Evolutionary conservation across 2,888 invertebrate species (phyloP).

Genomic region (Agapostemon virescens): DNA sequence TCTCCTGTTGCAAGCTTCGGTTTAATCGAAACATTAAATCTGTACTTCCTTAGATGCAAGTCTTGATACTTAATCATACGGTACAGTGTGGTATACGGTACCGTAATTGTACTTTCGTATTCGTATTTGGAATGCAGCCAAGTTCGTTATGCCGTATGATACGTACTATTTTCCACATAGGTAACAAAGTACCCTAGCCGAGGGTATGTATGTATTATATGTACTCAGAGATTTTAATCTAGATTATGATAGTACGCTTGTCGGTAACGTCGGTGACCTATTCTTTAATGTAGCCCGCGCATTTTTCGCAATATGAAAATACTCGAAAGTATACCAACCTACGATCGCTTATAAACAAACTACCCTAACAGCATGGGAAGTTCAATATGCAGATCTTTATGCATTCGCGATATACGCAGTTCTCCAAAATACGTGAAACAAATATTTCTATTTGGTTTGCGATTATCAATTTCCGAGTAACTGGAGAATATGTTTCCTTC

Average conservation of each 20-base stretch:
- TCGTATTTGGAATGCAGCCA: slow-evolving; percentile 9
- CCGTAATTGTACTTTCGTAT: slow-evolving; percentile 6
- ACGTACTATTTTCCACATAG: not conserved
- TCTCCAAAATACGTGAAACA: not conserved
- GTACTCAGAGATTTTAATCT: not conserved
- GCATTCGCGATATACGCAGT: not conserved
- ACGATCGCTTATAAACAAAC: not conserved
- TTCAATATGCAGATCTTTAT: not conserved
- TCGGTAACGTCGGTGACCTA: slow-evolving; percentile 2
- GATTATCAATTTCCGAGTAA: not conserved
- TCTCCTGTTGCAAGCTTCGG: not conserved
- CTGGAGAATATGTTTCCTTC: not conserved
- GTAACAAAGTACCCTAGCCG: not conserved
- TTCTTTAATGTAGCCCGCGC: not conserved
- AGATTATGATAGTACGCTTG: slow-evolving; percentile 4
- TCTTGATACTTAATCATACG: slow-evolving; percentile 5
- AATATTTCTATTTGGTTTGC: not conserved
- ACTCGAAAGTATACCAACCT: not conserved
- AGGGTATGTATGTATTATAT: not conserved
- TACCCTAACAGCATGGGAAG: not conserved
- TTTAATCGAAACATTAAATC: slow-evolving; percentile 9
- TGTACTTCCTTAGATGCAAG: slow-evolving; percentile 2
- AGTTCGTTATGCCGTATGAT: slow-evolving; percentile 1
- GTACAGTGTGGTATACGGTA: not conserved
- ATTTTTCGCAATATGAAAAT: not conserved